Evolutionary conservation across 2,113 vertebrate species (phyloP), one percentile per base, ranked within the genome.

Genomic region (Tauraco erythrolophus): DNA sequence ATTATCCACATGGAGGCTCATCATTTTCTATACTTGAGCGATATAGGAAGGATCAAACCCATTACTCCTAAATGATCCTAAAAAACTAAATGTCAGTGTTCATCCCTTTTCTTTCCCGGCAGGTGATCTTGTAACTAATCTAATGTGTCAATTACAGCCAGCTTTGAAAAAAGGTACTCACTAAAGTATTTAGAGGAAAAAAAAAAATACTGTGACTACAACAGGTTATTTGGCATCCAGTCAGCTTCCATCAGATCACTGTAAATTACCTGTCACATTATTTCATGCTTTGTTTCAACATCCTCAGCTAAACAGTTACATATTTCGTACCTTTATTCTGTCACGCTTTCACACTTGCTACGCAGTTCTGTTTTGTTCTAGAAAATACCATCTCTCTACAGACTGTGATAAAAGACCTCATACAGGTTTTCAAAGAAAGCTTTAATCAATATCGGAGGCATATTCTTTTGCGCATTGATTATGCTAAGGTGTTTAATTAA

Each of bases 401-500:
- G 53, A 51, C 66, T 90, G 76, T 89, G 69, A 88, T 94, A 56
- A 94, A 66, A 92, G 64, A 89, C 30, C 50, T 90, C 31, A 25
- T 54, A 70, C 33, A 8, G 15, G 10, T 76, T 94, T 94, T 95
- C 79, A 91, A 85, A 94, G 85, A 14, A 95, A 84, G 41, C 72
- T 93, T 95, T 92, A 81, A 94, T 96, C 92, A 91, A 80, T 97
- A 94, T 54, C 60, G 64, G 83, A 62, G 60, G 33, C 70, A 75
- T 77, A 60, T 70, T 81, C 53, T 92, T 94, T 84, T 71, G 57
- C 75, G 72, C 56, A 89, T 94, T 96, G 91, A 81, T 94, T 94
- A 56, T 46, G 28, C 19, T 56, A 37, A 93, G 77, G 72, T 89
- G 84, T 94, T 94, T 96, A 88, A 88, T 96, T 97, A 96, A 96